Evolutionary conservation across 2,888 invertebrate genomes (phyloP), one percentile per base, ranked within the genome.

Genomic region (Luffia ferchaultella): DNA sequence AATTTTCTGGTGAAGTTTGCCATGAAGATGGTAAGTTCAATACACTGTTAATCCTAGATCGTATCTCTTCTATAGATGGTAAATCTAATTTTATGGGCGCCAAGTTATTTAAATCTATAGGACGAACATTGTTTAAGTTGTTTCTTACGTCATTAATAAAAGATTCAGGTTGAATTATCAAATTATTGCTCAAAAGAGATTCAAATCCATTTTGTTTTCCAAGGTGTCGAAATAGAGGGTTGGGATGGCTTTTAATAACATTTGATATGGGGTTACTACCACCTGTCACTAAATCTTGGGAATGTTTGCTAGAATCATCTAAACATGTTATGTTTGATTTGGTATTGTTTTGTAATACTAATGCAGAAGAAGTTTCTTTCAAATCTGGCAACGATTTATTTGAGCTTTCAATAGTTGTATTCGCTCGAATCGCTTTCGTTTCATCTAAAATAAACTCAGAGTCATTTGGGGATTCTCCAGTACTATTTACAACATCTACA

Each of bases 141-240:
- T 42, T 5, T 50, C 20, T 50, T 19, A 50, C 9, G 9, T 46
- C 43, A 16, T 50, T 18, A 18, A 42, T 42, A 18, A 49, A 16
- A 15, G 43, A 42, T 17, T 46, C 20, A 20, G 51, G 51, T 18
- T 51, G 48, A 16, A 51, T 43, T 15, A 48, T 41, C 18, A 48
- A 30, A 17, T 48, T 44, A 16, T 51, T 18, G 19, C 18, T 20
- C 12, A 48, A 18, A 12, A 2, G 18, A n/a, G 48, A 48, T 45
- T 45, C 30, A 3, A 30, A 7, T 30, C 3, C 3, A 12, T 12
- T 30, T 30, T 30, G 30, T 12, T 30, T 30, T 7, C 30, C 30
- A 3, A 30, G 12, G 12, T 30, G 3, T 30, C 30, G 30, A 30
- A 30, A 30, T 12, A 30, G 12, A 30, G 30, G 30, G 12, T 30